Percentiles rank a stretch among this genome's conserved stretches.
Evolutionary conservation across 2,113 vertebrate genomes (phyloP).

Genomic region (Bubo scandiacus): DNA sequence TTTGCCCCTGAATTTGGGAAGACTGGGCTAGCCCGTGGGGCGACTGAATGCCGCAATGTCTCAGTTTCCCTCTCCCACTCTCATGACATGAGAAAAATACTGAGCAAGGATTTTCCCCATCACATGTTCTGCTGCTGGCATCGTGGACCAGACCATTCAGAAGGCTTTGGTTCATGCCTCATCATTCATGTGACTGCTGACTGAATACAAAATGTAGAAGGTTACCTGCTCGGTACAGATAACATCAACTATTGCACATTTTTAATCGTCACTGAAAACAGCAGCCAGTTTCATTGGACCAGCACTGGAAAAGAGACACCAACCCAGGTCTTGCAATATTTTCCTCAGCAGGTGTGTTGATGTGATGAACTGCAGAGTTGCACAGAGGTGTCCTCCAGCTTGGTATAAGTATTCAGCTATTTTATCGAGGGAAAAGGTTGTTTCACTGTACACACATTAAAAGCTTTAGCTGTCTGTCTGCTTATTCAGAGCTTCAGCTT

Average conservation of each 20-base stretch:
- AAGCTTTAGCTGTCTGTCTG: not conserved
- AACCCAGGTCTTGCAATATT: not conserved
- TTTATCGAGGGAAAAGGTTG: not conserved
- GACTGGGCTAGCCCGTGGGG: not conserved
- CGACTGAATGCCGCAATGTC: rapidly evolving
- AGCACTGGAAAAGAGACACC: slow-evolving; percentile 7
- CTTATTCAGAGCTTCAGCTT: not conserved
- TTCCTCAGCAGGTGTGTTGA: not conserved
- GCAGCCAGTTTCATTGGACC: not conserved
- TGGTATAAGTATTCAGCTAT: not conserved
- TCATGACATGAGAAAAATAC: not conserved
- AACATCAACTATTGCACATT: slow-evolving; percentile 30
- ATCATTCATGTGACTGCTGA: slow-evolving; percentile 57
- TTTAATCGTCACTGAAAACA: not conserved
- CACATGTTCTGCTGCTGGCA: slow-evolving; percentile 33
- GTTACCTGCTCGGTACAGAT: slow-evolving; percentile 8
- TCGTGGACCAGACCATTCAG: not conserved
- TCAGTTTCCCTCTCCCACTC: not conserved
- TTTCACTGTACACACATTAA: not conserved
- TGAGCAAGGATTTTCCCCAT: slow-evolving; percentile 4
- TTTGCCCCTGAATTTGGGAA: not conserved
- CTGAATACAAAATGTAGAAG: not conserved
- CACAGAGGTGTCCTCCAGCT: not conserved
- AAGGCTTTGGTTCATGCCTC: slow-evolving; percentile 5
- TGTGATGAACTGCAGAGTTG: not conserved